phyloP scores from a whole-genome alignment of 2,113 vertebrate species.

The Ramphastos sulfuratus region DNA sequence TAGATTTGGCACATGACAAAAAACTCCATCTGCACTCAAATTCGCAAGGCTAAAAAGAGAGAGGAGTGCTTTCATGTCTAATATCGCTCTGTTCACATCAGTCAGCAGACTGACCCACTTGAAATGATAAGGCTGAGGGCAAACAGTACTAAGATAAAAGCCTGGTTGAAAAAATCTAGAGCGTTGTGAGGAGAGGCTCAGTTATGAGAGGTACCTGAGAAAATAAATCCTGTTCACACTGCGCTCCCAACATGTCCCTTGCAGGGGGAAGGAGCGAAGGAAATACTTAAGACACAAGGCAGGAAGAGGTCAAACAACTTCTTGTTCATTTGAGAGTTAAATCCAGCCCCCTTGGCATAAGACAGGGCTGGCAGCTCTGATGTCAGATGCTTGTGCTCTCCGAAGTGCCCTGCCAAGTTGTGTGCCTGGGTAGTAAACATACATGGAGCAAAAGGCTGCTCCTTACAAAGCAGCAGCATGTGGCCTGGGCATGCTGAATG shows the following conservation, averaged over 20 bases:
- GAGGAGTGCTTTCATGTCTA: background rate
- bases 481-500: accelerated
- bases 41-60: background rate
- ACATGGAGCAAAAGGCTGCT: background rate
- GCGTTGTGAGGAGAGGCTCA: background rate
- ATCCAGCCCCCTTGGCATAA: slow-evolving; percentile 37
- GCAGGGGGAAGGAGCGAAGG: background rate
- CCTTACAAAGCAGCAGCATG: background rate
- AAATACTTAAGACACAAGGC: background rate
- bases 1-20: background rate
- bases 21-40: slow-evolving; percentile 13
- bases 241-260: accelerated
- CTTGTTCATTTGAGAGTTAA: slow-evolving; percentile 29
- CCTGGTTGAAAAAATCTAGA: background rate
- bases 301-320: slow-evolving; percentile 5
- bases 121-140: slow-evolving; percentile 2
- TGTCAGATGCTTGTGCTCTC: background rate
- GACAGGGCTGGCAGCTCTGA: background rate
- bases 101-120: background rate
- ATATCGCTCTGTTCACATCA: background rate
- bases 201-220: background rate
- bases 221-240: background rate
- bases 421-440: background rate
- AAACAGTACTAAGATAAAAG: slow-evolving; percentile 12
- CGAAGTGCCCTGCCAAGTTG: background rate